Percentiles rank a stretch among this genome's conserved stretches.
phyloP scores from a whole-genome alignment of 2,888 invertebrate species.

The Cheilosia urbana region DNA sequence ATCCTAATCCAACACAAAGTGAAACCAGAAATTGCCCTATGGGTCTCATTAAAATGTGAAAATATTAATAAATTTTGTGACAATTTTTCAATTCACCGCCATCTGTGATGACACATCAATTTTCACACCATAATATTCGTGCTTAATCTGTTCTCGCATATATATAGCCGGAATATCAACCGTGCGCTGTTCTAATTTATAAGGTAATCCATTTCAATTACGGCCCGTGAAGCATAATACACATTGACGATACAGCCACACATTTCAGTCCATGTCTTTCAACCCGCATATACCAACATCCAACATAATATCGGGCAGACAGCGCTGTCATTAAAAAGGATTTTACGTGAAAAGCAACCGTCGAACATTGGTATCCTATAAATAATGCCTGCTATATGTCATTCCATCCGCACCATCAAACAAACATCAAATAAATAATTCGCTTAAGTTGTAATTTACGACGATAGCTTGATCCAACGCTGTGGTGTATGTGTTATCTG shows the following conservation, averaged over 20 bases:
- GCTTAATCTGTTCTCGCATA: neutral
- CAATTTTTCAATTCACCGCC: slow-evolving; percentile 31
- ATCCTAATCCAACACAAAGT: slow-evolving; percentile 29
- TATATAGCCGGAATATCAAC: slow-evolving; percentile 22
- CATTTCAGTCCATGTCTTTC: slow-evolving; percentile 29
- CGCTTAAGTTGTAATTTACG: slow-evolving; percentile 52
- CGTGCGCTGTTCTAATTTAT: slow-evolving; percentile 32
- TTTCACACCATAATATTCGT: slow-evolving; percentile 2
- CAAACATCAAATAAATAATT: slow-evolving; percentile 65
- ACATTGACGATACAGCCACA: slow-evolving; percentile 57
- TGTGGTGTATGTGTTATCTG: neutral
- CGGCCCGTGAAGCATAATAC: slow-evolving; percentile 46
- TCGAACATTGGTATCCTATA: slow-evolving; percentile 12
- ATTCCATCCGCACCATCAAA: slow-evolving; percentile 58
- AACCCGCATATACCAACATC: neutral
- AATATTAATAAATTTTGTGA: slow-evolving; percentile 17
- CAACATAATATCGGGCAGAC: neutral
- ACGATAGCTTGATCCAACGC: slow-evolving; percentile 39
- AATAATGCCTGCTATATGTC: slow-evolving; percentile 52
- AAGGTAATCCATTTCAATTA: slow-evolving; percentile 68
- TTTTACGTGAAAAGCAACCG: slow-evolving; percentile 35
- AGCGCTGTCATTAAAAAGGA: slow-evolving; percentile 51
- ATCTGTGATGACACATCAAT: slow-evolving; percentile 40
- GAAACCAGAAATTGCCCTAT: neutral
- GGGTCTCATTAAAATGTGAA: slow-evolving; percentile 30